phyloP scores from a whole-genome alignment of 2,888 invertebrate species.

The Psylliodes chrysocephalus region DNA sequence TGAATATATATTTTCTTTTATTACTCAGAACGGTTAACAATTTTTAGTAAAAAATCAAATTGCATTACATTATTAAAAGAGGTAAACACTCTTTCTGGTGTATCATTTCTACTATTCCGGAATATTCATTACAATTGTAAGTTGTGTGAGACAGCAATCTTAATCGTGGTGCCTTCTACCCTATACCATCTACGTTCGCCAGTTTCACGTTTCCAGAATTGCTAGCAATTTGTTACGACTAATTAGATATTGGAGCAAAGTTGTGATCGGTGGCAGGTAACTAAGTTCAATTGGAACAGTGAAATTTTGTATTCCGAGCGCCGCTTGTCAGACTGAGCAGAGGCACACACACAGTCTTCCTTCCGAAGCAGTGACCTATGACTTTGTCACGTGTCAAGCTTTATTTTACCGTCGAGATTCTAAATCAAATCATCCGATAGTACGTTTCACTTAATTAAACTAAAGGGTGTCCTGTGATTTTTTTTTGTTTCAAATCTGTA shows the following conservation, averaged over 20 bases:
- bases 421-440: constrained; percentile 56
- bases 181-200: constrained; percentile 31
- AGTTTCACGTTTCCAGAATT: constrained; percentile 48
- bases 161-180: constrained; percentile 36
- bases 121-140: constrained; percentile 40
- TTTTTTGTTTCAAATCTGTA: not conserved
- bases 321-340: constrained; percentile 39
- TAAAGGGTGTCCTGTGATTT: constrained; percentile 5
- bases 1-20: too few relatives aligned
- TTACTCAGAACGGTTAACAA: too few relatives aligned
- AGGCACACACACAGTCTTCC: constrained; percentile 42
- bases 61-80: too few relatives aligned
- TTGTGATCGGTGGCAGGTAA: constrained; percentile 50
- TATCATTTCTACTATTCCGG: not conserved
- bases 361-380: constrained; percentile 57
- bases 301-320: constrained; percentile 54
- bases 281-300: constrained; percentile 44
- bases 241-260: constrained; percentile 49
- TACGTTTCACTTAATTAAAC: constrained; percentile 50
- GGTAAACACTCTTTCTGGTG: too few relatives aligned
- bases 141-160: constrained; percentile 38
- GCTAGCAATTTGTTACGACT: constrained; percentile 51
- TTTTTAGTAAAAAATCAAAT: too few relatives aligned
- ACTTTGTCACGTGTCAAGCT: constrained; percentile 55
- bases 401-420: constrained; percentile 54